Evolutionary conservation across 2,113 vertebrate genomes (phyloP).

Genomic region (Reinhardtius hippoglossoides): DNA sequence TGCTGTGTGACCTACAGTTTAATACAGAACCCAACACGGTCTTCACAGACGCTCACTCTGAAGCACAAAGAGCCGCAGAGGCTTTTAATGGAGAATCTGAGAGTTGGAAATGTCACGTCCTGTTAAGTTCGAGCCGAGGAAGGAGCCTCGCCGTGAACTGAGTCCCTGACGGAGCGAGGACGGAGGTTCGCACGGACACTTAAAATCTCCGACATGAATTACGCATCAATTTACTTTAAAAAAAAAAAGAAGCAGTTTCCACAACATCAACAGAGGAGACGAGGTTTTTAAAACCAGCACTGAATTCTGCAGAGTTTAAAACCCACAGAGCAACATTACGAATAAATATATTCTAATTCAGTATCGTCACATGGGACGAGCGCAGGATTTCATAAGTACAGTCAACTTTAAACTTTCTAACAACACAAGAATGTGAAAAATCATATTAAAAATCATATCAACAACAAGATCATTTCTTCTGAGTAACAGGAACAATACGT

Average conservation of each 20-base stretch:
- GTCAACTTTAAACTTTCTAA: not conserved
- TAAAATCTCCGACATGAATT: too few species aligned
- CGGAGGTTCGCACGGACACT: not conserved
- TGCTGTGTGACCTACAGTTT: slow-evolving; percentile 42
- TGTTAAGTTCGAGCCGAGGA: not conserved
- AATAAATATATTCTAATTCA: too few species aligned
- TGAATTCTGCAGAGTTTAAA: not conserved
- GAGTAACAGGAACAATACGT: too few species aligned
- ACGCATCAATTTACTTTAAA: not conserved
- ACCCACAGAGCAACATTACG: not conserved
- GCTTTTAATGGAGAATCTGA: slow-evolving; percentile 3
- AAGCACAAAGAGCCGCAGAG: not conserved
- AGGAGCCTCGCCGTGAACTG: not conserved
- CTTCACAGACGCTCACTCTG: slow-evolving; percentile 37
- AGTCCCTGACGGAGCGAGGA: not conserved
- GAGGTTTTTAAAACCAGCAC: not conserved
- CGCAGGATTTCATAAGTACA: not conserved
- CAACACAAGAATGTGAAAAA: not conserved
- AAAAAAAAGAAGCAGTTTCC: not conserved
- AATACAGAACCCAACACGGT: not conserved
- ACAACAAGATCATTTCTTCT: too few species aligned
- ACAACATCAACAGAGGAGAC: not conserved
- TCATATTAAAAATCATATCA: too few species aligned
- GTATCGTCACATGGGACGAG: too few species aligned
- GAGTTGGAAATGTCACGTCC: slow-evolving; percentile 15